A percentile compares a stretch with the other conserved stretches of the same genome.
phyloP scores from a whole-genome alignment of 1,140 invertebrate species.

The Drosophila biarmipes region DNA sequence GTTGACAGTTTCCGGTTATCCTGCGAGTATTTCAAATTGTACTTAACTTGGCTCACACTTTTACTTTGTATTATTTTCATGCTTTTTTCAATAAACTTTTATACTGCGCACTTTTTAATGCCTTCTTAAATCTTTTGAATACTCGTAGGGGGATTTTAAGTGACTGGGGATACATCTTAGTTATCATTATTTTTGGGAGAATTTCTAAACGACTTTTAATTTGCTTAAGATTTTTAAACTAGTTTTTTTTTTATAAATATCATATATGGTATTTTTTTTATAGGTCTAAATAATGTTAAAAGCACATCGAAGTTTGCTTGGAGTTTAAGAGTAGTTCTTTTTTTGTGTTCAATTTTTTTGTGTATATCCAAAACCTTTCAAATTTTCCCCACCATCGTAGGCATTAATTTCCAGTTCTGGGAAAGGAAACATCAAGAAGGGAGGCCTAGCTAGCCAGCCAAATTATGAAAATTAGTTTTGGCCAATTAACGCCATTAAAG shows the following conservation, averaged over 20 bases:
- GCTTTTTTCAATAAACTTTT: constrained; percentile 69
- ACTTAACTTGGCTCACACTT: constrained; percentile 39
- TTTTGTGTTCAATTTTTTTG: too few species aligned
- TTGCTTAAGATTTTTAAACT: too few species aligned
- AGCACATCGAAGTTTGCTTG: too few species aligned
- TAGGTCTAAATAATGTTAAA: too few species aligned
- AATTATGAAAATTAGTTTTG: constrained; percentile 19
- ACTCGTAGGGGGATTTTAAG: constrained; percentile 48
- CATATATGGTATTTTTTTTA: too few species aligned
- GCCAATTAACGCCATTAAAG: constrained; percentile 9
- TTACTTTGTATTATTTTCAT: constrained; percentile 59
- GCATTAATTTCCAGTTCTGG: not conserved
- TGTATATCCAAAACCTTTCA: too few species aligned
- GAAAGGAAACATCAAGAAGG: not conserved
- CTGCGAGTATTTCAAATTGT: constrained; percentile 65
- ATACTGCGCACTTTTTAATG: constrained; percentile 23
- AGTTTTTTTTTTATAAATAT: too few species aligned
- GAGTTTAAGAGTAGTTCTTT: too few species aligned
- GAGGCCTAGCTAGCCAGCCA: not conserved
- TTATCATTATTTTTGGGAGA: too few species aligned
- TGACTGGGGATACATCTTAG: not conserved
- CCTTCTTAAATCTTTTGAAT: constrained; percentile 50
- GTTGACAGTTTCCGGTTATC: constrained; percentile 39
- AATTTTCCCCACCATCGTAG: too few species aligned
- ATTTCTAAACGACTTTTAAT: too few species aligned